Conservation (phyloP, 2,888 invertebrate genomes). For the Acronicta psi region DNA sequence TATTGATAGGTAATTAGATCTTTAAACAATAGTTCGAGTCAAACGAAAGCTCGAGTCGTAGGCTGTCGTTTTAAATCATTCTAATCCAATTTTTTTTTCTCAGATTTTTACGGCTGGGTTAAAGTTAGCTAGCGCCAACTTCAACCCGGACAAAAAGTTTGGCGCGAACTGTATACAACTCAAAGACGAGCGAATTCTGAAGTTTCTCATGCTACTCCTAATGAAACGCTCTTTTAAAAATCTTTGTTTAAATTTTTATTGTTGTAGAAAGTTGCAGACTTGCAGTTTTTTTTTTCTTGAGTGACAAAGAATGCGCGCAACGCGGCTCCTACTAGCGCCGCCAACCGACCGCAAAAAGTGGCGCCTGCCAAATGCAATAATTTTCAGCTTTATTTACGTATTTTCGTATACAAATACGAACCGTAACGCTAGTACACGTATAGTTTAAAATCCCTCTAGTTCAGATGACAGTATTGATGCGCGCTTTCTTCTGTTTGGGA, state of each 20-base stretch:
- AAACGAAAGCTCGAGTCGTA: too few relatives aligned
- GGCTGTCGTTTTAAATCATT: too few relatives aligned
- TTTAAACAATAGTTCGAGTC: too few relatives aligned
- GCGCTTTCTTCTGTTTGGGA: conserved; percentile 35
- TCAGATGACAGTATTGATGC: conserved; percentile 16
- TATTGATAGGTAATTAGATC: conserved; percentile 16
- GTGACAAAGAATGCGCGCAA: conserved; percentile 68
- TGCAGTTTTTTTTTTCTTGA: conserved; percentile 50
- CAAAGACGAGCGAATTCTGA: too few relatives aligned
- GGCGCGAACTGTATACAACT: too few relatives aligned
- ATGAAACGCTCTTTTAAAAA: too few relatives aligned
- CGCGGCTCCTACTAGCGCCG: conserved; percentile 65
- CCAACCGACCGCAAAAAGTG: conserved; percentile 65
- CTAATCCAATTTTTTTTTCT: too few relatives aligned
- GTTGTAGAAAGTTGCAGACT: conserved; percentile 67
- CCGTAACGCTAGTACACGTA: background rate
- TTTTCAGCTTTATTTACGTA: conserved; percentile 52
- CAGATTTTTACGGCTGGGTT: too few relatives aligned
- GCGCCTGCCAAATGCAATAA: conserved; percentile 52
- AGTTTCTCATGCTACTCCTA: too few relatives aligned
- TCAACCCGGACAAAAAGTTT: too few relatives aligned
- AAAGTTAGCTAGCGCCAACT: too few relatives aligned
- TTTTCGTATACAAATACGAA: conserved; percentile 5
- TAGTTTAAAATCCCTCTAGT: conserved; percentile 13
- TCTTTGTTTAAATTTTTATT: conserved; percentile 33